A percentile compares a stretch with the other conserved stretches of the same genome.
phyloP scores from a whole-genome alignment of 2,797 vertebrate genomes.

The Cyprinella venusta region DNA sequence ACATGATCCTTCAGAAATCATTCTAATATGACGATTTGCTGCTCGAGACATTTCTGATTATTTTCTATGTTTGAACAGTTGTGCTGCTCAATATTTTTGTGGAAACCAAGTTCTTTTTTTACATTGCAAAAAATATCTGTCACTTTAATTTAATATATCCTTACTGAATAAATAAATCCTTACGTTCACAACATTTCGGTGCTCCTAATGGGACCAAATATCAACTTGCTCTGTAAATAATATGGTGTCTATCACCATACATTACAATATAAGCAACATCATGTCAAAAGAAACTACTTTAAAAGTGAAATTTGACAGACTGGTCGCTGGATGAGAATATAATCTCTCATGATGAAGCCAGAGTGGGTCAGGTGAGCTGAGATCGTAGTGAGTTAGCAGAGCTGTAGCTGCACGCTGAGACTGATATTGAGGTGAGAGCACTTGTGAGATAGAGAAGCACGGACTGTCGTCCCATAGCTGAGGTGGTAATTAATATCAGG shows the following conservation, averaged over 20 bases:
- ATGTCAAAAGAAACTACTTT: constrained; percentile 4
- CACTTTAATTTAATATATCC: neutral
- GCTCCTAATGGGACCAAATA: neutral
- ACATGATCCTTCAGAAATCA: constrained; percentile 8
- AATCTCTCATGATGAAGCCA: constrained; percentile 1
- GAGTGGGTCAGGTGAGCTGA: constrained; percentile 9
- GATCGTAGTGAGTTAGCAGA: neutral
- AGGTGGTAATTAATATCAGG: constrained; percentile 44
- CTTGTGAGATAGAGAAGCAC: constrained; percentile 21
- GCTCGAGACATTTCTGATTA: neutral
- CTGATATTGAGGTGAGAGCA: constrained; percentile 25
- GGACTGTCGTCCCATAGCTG: constrained; percentile 21
- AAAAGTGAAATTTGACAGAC: neutral
- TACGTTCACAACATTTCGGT: neutral
- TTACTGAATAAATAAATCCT: neutral
- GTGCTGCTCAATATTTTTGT: neutral
- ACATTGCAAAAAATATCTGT: no score
- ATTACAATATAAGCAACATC: neutral
- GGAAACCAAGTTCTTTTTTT: neutral
- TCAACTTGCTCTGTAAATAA: neutral
- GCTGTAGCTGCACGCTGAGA: constrained; percentile 1
- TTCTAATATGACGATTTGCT: neutral
- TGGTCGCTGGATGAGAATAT: neutral
- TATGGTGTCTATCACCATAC: neutral
- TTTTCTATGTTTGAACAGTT: neutral